Evolutionary conservation across 1,140 invertebrate species (phyloP).

Genomic region (Adelges cooleyi): DNA sequence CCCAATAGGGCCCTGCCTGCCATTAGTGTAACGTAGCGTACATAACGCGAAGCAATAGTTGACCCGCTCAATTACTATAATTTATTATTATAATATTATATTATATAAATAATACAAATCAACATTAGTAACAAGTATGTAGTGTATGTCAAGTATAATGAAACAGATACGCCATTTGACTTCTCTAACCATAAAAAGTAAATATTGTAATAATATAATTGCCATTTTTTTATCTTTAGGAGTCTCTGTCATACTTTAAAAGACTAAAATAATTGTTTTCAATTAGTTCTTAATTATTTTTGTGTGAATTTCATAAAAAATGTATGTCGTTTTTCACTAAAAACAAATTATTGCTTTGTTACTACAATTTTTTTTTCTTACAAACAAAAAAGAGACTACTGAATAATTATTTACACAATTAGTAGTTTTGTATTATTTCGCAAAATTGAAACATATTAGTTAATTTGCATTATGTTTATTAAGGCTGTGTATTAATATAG

Average conservation of each 20-base stretch:
- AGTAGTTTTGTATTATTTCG: too few species aligned
- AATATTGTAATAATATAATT: constrained; percentile 7
- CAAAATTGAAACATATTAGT: too few species aligned
- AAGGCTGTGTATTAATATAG: too few species aligned
- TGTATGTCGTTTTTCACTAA: neutral
- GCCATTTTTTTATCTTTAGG: neutral
- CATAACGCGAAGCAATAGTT: neutral
- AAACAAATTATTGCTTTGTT: neutral
- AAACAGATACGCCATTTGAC: neutral
- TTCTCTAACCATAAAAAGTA: neutral
- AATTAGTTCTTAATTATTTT: constrained; percentile 5
- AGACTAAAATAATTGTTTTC: constrained; percentile 12
- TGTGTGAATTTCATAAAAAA: neutral
- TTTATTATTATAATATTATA: too few species aligned
- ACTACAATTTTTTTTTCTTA: neutral
- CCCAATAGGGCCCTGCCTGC: constrained; percentile 1
- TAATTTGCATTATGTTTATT: too few species aligned
- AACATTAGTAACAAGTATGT: too few species aligned
- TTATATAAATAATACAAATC: too few species aligned
- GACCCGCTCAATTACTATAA: constrained; percentile 10
- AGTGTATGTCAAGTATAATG: too few species aligned
- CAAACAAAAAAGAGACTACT: too few species aligned
- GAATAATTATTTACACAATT: too few species aligned
- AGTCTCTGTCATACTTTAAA: constrained; percentile 7
- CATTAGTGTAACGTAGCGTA: constrained; percentile 23